Evolutionary conservation across 2,888 invertebrate species (phyloP).

Genomic region (Proisotoma minuta): DNA sequence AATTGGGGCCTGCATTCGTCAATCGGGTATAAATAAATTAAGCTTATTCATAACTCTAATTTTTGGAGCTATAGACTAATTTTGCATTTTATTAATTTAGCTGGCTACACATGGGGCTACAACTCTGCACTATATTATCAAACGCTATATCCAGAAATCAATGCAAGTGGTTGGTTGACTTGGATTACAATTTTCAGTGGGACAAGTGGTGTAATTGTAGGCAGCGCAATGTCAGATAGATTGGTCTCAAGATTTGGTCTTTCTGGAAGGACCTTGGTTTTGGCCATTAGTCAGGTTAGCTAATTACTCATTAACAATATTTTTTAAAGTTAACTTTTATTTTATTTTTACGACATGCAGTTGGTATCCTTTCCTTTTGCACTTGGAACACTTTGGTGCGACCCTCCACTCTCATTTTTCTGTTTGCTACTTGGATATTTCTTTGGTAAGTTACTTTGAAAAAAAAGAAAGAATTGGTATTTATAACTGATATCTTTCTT

Average conservation of each 20-base stretch:
- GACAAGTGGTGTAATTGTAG: conserved; percentile 62
- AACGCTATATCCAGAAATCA: conserved; percentile 80
- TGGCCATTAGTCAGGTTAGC: conserved; percentile 50
- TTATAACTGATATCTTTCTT: not conserved
- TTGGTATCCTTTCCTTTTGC: not conserved
- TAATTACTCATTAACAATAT: not conserved
- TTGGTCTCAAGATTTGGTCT: conserved; percentile 82
- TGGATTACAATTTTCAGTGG: conserved; percentile 82
- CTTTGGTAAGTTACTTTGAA: not conserved
- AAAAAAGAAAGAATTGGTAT: not conserved
- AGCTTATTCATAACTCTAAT: not conserved
- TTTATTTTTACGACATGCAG: not conserved
- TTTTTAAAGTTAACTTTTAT: not conserved
- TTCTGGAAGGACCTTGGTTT: conserved; percentile 69
- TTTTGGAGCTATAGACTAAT: too few relatives aligned
- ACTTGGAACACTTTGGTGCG: not conserved
- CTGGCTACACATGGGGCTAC: conserved; percentile 86
- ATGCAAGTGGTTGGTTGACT: conserved; percentile 75
- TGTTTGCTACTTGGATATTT: not conserved
- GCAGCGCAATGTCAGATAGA: conserved; percentile 73
- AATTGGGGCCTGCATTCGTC: conserved; percentile 80
- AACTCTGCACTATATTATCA: conserved; percentile 85
- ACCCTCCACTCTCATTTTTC: not conserved
- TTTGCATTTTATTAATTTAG: conserved; percentile 51
- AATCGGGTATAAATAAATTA: conserved; percentile 66